Evolutionary conservation across 2,888 invertebrate species (phyloP).

Genomic region (Spilarctia lutea): DNA sequence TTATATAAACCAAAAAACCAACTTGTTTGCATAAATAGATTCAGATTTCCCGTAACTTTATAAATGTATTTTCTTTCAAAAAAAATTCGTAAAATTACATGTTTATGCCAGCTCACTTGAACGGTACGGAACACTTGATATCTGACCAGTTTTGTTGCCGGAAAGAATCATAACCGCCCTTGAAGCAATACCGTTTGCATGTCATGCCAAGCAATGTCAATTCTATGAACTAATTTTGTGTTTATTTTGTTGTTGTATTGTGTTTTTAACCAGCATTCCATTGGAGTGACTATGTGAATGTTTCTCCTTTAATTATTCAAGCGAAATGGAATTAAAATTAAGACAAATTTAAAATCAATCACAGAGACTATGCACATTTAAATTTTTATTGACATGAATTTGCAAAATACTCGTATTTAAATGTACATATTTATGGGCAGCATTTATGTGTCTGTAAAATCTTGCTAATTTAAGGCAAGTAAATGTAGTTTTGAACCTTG

Average conservation of each 20-base stretch:
- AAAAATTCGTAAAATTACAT: constrained; percentile 3
- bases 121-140: constrained; percentile 46
- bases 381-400: neutral
- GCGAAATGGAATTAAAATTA: constrained; percentile 59
- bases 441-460: neutral
- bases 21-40: neutral
- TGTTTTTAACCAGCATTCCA: constrained; percentile 68
- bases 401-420: too few species aligned
- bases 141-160: constrained; percentile 39
- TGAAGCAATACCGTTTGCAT: constrained; percentile 64
- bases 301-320: constrained; percentile 53
- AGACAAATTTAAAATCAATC: neutral
- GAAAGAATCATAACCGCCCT: constrained; percentile 38
- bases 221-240: constrained; percentile 60
- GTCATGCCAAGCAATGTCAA: constrained; percentile 73
- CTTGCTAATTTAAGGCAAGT: neutral
- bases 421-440: neutral
- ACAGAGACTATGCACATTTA: neutral
- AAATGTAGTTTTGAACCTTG: neutral
- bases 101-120: constrained; percentile 10
- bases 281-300: constrained; percentile 68
- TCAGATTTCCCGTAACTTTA: constrained; percentile 1
- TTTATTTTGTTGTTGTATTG: constrained; percentile 63
- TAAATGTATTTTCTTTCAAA: neutral
- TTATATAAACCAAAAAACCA: neutral